Evolutionary conservation across 2,113 vertebrate genomes (phyloP).

Genomic region (Notarius quadriscutis): DNA sequence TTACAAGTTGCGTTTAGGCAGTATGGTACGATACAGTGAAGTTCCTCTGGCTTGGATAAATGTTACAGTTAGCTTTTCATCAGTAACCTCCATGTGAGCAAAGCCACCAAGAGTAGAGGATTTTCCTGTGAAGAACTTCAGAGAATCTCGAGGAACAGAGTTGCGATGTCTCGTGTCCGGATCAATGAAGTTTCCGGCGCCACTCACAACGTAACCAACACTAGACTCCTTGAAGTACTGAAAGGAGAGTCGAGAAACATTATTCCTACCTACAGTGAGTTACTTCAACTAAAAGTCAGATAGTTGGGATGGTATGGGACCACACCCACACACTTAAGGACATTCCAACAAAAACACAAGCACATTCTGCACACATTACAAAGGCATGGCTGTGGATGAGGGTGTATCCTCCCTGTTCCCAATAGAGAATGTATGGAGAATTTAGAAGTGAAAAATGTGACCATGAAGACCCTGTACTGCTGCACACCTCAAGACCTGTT

Average conservation of each 20-base stretch:
- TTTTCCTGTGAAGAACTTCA: constrained; percentile 83
- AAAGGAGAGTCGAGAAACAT: too few species aligned
- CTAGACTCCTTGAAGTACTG: constrained; percentile 81
- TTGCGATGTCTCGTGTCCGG: constrained; percentile 72
- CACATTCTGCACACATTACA: too few species aligned
- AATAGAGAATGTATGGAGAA: too few species aligned
- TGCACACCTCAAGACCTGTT: too few species aligned
- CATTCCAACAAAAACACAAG: too few species aligned
- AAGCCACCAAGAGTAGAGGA: constrained; percentile 81
- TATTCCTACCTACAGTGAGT: neutral
- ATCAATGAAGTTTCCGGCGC: constrained; percentile 90
- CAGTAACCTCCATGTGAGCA: constrained; percentile 75
- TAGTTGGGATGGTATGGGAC: too few species aligned
- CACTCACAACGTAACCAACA: constrained; percentile 85
- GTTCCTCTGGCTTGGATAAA: constrained; percentile 83
- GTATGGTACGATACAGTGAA: constrained; percentile 80
- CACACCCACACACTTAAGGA: too few species aligned
- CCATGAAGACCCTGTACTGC: too few species aligned
- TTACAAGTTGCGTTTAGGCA: constrained; percentile 64
- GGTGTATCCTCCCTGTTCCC: too few species aligned
- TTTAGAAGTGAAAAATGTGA: too few species aligned
- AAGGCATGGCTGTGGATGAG: too few species aligned
- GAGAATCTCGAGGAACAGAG: constrained; percentile 75
- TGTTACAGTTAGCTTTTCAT: constrained; percentile 78
- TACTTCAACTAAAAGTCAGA: too few species aligned